A percentile compares a stretch with the other conserved stretches of the same genome.
Conservation (phyloP, 2,797 vertebrate genomes). For the Chiloscyllium punctatum region DNA sequence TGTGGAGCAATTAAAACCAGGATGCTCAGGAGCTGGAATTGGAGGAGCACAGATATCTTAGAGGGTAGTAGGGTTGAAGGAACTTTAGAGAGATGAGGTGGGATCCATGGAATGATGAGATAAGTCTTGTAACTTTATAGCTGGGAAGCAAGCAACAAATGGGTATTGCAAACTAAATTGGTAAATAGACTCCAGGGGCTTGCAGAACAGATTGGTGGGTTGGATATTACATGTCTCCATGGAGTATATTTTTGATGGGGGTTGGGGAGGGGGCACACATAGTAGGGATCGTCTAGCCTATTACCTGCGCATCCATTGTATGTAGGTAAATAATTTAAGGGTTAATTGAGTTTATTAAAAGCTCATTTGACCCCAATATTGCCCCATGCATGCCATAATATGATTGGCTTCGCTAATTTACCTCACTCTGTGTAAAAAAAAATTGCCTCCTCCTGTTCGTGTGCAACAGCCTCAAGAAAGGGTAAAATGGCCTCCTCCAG, state of each 20-base stretch:
- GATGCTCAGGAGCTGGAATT: neutral
- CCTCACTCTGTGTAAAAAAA: too few relatives aligned
- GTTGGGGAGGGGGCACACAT: too few relatives aligned
- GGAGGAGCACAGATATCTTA: neutral
- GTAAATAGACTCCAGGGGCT: neutral
- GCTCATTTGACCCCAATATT: too few relatives aligned
- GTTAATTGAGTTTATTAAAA: too few relatives aligned
- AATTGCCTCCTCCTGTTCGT: too few relatives aligned
- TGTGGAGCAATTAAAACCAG: neutral
- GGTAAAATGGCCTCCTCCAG: neutral
- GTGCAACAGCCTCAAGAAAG: neutral
- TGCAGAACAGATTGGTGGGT: neutral
- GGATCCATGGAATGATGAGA: neutral
- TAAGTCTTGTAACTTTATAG: neutral
- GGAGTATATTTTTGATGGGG: too few relatives aligned
- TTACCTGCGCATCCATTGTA: too few relatives aligned
- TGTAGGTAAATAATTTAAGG: too few relatives aligned
- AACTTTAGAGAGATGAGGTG: neutral
- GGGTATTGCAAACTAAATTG: neutral
- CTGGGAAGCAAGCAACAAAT: neutral
- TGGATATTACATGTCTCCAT: too few relatives aligned
- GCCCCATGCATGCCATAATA: too few relatives aligned
- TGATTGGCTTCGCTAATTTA: too few relatives aligned
- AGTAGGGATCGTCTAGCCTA: too few relatives aligned
- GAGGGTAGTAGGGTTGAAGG: neutral